Base-by-base conservation (phyloP, 1,140 invertebrate species). In the Zaprionus gabonicus region DNA sequence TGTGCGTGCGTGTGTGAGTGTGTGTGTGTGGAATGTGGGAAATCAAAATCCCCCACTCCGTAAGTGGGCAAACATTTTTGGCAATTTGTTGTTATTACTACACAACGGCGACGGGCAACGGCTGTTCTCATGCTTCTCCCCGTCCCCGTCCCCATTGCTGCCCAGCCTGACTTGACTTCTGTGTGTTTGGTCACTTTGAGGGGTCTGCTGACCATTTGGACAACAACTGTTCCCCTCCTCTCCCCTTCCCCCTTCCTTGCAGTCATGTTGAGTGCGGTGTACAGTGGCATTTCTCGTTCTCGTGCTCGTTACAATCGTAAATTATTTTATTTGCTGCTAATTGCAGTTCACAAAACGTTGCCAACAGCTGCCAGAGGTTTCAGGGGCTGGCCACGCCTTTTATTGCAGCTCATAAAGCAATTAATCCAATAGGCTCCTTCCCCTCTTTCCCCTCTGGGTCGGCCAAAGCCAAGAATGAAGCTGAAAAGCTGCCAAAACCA, bases 251-350 rank as follows among this genome's bases (percentile, higher is more conserved):
- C 53, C 23, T 12, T 38, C 7, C 15, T 20, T 15, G 38, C 55
- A 46, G n/a, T 46, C 41, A 34, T 46, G 55, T 51, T 66, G 23
- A 70, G 67, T 70, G 59, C 69, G 59, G 25, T 76, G 49, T 73
- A 34, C 7, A 44, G 70, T 78, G 75, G 68, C 71, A 82, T 62
- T 79, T 78, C 63, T 34, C 9, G 31, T 10, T 34, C 31, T 34
- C 31, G 9, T 53, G 74, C 64, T 81, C 77, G 87, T 87, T 83
- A 78, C 80, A 83, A 88, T 90, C 85, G 85, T 90, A 90, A 90
- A 90, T 90, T 90, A 90, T 90, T 90, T 90, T 90, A 90, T 90
- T 90, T 90, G 81, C 85, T 90, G 85, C 85, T 90, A 90, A 90
- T 90, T 90, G 85, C 85, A 90, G 86, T 90, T 80, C 82, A 80